Percentiles rank a stretch among this genome's conserved stretches.
phyloP scores from a whole-genome alignment of 1,140 invertebrate species.

The Myzus persicae region DNA sequence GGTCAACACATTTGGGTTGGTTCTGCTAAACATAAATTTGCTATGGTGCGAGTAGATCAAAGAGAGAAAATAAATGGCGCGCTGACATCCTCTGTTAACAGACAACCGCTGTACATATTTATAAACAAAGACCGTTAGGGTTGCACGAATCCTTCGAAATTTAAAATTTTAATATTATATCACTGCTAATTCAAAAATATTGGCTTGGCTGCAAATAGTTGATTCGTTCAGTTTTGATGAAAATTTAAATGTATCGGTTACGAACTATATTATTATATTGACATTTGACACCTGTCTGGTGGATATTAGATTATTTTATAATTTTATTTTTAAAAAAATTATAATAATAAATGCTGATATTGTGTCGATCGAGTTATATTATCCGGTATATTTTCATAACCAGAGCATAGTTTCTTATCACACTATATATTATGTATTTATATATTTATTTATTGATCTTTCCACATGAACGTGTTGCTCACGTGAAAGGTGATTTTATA shows the following conservation, averaged over 20 bases:
- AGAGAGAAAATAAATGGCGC: too few relatives aligned
- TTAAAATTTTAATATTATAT: neutral
- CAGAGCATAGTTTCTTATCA: neutral
- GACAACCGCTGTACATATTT: neutral
- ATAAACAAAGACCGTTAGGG: neutral
- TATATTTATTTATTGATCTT: constrained; percentile 20
- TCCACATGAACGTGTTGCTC: neutral
- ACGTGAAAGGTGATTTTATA: constrained; percentile 10
- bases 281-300: neutral
- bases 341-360: too few relatives aligned
- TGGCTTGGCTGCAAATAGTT: neutral
- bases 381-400: neutral
- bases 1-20: too few relatives aligned
- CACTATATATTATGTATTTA: neutral
- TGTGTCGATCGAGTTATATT: too few relatives aligned
- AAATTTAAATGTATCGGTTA: neutral
- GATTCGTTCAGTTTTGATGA: neutral
- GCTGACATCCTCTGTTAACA: too few relatives aligned
- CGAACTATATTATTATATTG: neutral
- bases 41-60: too few relatives aligned
- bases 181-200: neutral
- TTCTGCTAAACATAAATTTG: too few relatives aligned
- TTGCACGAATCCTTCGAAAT: neutral
- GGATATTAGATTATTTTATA: too few relatives aligned
- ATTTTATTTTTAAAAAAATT: too few relatives aligned